Evolutionary conservation across 2,797 vertebrate species (phyloP).

Genomic region (Graptemys geographica): DNA sequence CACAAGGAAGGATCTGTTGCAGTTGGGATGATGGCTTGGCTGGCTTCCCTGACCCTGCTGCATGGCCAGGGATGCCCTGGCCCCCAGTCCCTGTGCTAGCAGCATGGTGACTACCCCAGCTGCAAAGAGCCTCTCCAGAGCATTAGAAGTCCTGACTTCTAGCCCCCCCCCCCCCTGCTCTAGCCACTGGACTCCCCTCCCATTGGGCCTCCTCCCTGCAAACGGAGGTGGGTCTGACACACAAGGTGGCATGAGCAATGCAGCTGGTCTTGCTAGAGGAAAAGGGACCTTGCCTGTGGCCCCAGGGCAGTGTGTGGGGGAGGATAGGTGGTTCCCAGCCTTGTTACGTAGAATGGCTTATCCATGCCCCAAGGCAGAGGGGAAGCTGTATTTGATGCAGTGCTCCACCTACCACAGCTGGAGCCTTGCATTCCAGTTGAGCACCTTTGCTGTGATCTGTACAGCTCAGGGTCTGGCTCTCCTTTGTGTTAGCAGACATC

Average conservation of each 20-base stretch:
- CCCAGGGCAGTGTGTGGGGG: not conserved
- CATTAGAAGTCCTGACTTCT: not conserved
- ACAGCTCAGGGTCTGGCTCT: too few relatives aligned
- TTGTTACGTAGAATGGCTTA: not conserved
- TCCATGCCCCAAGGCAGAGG: not conserved
- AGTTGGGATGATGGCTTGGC: not conserved
- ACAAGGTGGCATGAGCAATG: fast-evolving
- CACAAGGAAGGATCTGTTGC: not conserved
- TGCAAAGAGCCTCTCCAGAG: not conserved
- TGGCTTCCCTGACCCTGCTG: fast-evolving
- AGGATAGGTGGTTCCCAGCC: not conserved
- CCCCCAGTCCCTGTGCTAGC: fast-evolving
- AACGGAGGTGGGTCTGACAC: not conserved
- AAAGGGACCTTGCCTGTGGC: not conserved
- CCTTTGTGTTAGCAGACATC: too few relatives aligned
- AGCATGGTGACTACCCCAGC: not conserved
- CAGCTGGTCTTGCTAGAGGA: not conserved
- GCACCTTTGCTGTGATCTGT: not conserved
- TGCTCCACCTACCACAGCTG: not conserved
- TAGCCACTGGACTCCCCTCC: not conserved
- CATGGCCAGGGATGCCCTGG: fast-evolving
- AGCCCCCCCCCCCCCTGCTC: not conserved
- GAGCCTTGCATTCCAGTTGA: not conserved
- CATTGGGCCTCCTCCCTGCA: not conserved
- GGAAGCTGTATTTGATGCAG: not conserved